These are phyloP conservation scores for Gallinago jamesoni DNA, from an alignment of 2,113 vertebrate genomes.

Conservation along the genomic window DNA sequence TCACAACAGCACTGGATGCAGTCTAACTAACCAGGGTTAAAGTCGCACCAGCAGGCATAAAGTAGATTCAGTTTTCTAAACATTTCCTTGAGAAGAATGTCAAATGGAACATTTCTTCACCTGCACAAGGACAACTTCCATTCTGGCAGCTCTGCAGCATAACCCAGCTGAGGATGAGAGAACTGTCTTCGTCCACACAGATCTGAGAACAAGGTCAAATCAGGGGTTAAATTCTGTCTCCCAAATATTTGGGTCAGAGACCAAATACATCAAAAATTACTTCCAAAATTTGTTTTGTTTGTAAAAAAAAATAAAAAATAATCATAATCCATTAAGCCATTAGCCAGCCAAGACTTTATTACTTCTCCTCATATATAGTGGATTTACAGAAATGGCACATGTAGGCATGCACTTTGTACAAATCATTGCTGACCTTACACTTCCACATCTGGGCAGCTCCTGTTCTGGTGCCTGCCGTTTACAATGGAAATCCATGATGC, in stretches of 20 bases:
- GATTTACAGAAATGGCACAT: background rate
- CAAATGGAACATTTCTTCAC: background rate
- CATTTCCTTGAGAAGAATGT: background rate
- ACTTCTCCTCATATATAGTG: background rate
- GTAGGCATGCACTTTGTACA: background rate
- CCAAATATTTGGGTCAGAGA: background rate
- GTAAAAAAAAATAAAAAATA: background rate
- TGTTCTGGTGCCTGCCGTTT: background rate
- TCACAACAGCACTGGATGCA: background rate
- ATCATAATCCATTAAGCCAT: background rate
- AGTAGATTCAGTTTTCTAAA: background rate
- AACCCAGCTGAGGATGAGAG: background rate
- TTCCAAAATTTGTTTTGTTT: background rate
- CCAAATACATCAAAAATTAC: background rate
- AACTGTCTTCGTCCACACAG: background rate
- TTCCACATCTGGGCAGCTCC: background rate
- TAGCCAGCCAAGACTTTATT: background rate
- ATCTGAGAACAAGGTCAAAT: background rate
- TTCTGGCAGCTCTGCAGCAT: background rate
- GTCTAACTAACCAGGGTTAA: background rate
- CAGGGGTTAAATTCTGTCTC: background rate
- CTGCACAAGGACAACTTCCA: background rate
- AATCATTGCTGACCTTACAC: background rate
- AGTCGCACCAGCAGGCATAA: background rate
- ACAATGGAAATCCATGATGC: background rate